Base-by-base conservation (phyloP, 2,888 invertebrate species). In the Protophormia terraenovae region DNA sequence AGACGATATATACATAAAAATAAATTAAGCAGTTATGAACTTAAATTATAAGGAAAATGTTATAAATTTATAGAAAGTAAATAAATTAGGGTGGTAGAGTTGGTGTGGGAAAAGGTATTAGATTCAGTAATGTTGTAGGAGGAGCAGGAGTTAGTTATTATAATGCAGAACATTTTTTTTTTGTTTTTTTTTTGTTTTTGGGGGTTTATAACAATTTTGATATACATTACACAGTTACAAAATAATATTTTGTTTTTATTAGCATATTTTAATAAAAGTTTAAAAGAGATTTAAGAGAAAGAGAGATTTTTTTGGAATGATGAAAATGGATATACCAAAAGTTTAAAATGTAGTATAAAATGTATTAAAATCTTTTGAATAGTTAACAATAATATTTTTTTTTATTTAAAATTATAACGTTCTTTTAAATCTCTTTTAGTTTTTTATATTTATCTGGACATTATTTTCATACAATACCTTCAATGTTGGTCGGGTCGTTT, bases 1-100 rank as follows among this genome's bases (percentile, higher is more conserved):
- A 80, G 80, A 80, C 66, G 80, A 80, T 73, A 72, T 53, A 72
- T 62, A 53, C 5, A 55, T 53, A 47, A 67, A 47, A 58, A 14
- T n/a, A n/a, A n/a, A n/a, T n/a, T n/a, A n/a, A 66, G 24, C 45
- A 47, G 58, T 24, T 60, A 60, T 4, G 24, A 55, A n/a, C n/a
- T n/a, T n/a, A n/a, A n/a, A n/a, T n/a, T n/a, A n/a, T n/a, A 35
- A 62, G 32, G 6, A 50, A 76, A 22, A 22, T 19, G n/a, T 64
- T 22, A 62, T 7, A n/a, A 14, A 64, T 55, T 67, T 58, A 35
- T 45, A 35, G n/a, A n/a, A 47, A 35, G 19, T 22, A 27, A 47
- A 14, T 24, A 38, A n/a, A 53, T 22, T 19, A 38, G 2, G n/a
- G n/a, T n/a, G n/a, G 24, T 16, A 14, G 27, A 58, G 38, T 38